Evolutionary conservation across 2,113 vertebrate species (phyloP).

Genomic region (Arothron firmamentum): DNA sequence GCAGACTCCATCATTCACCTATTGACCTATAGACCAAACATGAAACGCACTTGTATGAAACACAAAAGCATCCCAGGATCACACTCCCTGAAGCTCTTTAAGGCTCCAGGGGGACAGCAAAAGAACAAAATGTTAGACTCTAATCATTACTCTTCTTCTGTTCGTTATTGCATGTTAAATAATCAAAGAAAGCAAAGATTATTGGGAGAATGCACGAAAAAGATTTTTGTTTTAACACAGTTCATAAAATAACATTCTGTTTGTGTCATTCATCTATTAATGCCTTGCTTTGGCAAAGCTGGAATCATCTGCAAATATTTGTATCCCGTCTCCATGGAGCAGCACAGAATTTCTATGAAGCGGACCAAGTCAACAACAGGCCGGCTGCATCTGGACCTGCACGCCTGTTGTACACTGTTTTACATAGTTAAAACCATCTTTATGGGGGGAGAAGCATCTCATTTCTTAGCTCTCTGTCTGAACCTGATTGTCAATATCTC

Average conservation of each 20-base stretch:
- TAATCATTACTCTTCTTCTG: background rate
- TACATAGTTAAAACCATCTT: no score
- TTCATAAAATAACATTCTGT: background rate
- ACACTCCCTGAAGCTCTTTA: background rate
- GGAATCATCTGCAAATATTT: conserved; percentile 18
- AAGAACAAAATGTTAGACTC: background rate
- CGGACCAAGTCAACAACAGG: conserved; percentile 31
- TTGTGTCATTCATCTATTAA: conserved; percentile 8
- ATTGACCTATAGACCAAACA: no score
- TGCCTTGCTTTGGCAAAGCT: conserved; percentile 9
- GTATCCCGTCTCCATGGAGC: conserved; percentile 31
- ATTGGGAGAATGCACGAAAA: background rate
- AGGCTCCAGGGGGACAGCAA: background rate
- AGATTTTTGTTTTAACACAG: conserved; percentile 1
- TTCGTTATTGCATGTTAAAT: background rate
- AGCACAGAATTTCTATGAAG: conserved; percentile 7
- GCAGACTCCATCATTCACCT: no score
- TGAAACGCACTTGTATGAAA: background rate
- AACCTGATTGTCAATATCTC: conserved; percentile 1
- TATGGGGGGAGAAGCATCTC: no score
- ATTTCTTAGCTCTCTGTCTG: conserved; percentile 16
- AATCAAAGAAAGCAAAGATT: background rate
- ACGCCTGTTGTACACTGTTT: background rate
- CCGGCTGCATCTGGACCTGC: conserved; percentile 42
- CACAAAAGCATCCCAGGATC: background rate